Base-by-base conservation (phyloP, 1,140 invertebrate genomes). In the Diorhabda sublineata region DNA sequence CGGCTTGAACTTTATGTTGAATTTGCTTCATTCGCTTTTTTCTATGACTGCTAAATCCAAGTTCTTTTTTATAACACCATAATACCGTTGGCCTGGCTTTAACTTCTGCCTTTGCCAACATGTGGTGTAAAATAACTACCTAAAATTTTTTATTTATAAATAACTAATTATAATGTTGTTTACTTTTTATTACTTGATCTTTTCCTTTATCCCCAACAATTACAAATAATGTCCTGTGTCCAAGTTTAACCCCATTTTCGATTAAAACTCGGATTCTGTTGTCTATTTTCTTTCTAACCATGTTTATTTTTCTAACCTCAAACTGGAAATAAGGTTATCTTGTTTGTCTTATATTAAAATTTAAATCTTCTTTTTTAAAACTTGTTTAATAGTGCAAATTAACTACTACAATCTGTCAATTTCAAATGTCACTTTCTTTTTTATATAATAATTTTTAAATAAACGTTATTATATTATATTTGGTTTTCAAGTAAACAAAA, bases 61-160 rank as follows among this genome's bases (percentile, higher is more conserved):
- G 84, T 84, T 96, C 92, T 78, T 95, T 99, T 82, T 99, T 99
- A 81, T 99, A 99, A 81, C 98, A 99, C 98, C 98, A 99, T 26
- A 99, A 81, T 0, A 99, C 95, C 56, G 88, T 90, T 6, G 98
- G 97, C 68, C 96, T 86, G 0, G 95, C 88, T 84, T 96, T 96
- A 0, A 98, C 90, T 66, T 90, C 88, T 4, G 96, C 92, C 84
- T 99, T 99, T 0, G 95, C 91, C 43, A 99, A 83, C 88, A 99
- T 98, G 77, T 99, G 96, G 86, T 99, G 97, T 1, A 99, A 83
- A 81, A 98, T 95, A 3, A 96, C 93, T 71, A 98, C 91, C 93
- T 94, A 79, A 65, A 81, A 81, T 64, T 26, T 26, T 26, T 26
- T 26, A 26, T 26, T 26, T 26, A 79, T 2, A 70, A 64, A 57